These are phyloP conservation scores for Clanis bilineata DNA, from an alignment of 2,888 invertebrate species.

Conservation along the genomic window DNA sequence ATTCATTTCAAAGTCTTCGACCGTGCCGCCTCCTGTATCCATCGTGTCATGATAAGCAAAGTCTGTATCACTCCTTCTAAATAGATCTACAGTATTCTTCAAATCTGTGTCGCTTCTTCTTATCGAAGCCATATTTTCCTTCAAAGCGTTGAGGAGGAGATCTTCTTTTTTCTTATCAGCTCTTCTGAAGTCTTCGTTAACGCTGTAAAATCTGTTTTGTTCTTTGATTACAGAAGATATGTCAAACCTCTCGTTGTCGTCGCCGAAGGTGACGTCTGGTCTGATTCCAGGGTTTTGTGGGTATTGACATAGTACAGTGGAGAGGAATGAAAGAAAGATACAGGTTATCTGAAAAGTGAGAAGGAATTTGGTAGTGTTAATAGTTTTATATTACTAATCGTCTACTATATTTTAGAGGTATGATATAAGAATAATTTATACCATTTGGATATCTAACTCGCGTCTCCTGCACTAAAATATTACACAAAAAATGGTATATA, in stretches of 20 bases:
- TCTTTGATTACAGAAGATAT: constrained; percentile 41
- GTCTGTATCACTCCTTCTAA: constrained; percentile 21
- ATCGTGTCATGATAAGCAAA: constrained; percentile 45
- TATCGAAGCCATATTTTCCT: neutral
- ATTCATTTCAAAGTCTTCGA: constrained; percentile 38
- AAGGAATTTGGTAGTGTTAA: neutral
- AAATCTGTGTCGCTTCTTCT: constrained; percentile 9
- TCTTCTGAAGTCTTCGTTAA: constrained; percentile 32
- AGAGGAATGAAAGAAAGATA: constrained; percentile 25
- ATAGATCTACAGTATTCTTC: neutral
- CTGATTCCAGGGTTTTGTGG: constrained; percentile 29
- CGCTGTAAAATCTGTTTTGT: constrained; percentile 30
- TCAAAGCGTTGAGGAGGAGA: constrained; percentile 8
- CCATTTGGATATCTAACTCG: too few species aligned
- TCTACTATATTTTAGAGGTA: too few species aligned
- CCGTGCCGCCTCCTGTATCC: constrained; percentile 28
- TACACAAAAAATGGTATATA: too few species aligned
- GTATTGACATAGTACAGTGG: constrained; percentile 36
- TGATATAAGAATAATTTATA: too few species aligned
- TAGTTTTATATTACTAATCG: too few species aligned
- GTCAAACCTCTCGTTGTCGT: constrained; percentile 58
- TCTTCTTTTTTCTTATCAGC: neutral
- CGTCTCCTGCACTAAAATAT: too few species aligned
- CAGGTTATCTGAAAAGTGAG: constrained; percentile 20
- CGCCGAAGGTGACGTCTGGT: constrained; percentile 57